Conservation (phyloP, 1,140 invertebrate genomes). For the Cardiocondyla obscurior region DNA sequence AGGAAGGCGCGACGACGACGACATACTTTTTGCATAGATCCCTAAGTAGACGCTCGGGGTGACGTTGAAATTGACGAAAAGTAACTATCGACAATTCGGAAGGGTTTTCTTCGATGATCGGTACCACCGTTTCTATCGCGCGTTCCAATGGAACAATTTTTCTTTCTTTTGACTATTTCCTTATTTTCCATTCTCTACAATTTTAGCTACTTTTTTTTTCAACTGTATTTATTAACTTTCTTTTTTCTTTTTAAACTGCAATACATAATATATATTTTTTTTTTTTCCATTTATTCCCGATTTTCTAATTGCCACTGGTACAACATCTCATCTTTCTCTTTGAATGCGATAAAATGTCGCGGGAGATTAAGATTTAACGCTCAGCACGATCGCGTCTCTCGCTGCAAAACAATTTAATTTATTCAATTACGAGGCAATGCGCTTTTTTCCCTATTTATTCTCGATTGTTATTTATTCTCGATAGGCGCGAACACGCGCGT, state of each 20-base stretch:
- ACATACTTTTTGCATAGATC: background rate
- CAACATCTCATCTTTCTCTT: background rate
- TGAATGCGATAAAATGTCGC: background rate
- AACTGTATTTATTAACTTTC: background rate
- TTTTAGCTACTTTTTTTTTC: too few species aligned
- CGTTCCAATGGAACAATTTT: background rate
- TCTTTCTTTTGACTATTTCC: background rate
- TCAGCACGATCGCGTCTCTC: background rate
- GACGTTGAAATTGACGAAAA: too few species aligned
- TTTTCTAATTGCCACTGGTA: background rate
- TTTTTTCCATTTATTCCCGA: background rate
- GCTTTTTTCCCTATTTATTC: background rate
- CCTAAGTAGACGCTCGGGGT: too few species aligned
- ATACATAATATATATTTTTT: too few species aligned
- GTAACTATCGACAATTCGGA: too few species aligned
- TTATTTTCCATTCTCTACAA: background rate
- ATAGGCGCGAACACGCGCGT: constrained; percentile 19
- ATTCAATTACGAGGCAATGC: background rate
- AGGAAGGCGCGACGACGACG: too few species aligned
- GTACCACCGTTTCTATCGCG: too few species aligned
- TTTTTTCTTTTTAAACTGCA: background rate
- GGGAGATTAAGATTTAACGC: background rate
- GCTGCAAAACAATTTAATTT: background rate
- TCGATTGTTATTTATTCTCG: constrained; percentile 31
- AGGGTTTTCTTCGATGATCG: too few species aligned